Evolutionary conservation across 2,797 vertebrate genomes (phyloP).

Genomic region (Eospalax fontanierii): DNA sequence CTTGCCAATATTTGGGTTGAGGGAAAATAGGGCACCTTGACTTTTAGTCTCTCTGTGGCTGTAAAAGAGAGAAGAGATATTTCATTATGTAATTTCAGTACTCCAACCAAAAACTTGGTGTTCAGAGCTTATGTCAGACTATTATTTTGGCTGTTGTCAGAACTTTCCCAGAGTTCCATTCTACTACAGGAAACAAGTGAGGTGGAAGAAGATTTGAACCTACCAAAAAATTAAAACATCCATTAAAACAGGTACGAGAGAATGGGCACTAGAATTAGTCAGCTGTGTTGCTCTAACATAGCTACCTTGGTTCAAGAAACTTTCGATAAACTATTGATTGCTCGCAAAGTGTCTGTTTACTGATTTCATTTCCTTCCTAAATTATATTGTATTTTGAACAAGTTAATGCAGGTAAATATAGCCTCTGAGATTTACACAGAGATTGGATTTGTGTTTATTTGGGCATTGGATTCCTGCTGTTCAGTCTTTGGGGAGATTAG

Average conservation of each 20-base stretch:
- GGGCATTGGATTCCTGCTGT: constrained; percentile 1
- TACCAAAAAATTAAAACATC: not conserved
- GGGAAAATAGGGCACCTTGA: not conserved
- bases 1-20: not conserved
- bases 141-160: not conserved
- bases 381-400: constrained; percentile 61
- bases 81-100: not conserved
- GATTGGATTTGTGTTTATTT: constrained; percentile 62
- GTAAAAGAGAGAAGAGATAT: not conserved
- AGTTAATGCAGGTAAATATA: not conserved
- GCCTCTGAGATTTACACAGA: not conserved
- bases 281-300: not conserved
- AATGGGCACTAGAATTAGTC: not conserved
- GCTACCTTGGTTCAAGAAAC: not conserved
- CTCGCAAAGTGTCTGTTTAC: constrained; percentile 16
- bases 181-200: not conserved
- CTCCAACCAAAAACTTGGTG: not conserved
- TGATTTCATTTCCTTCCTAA: not conserved
- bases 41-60: not conserved
- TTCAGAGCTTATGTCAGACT: not conserved
- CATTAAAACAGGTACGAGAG: not conserved
- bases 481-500: constrained; percentile 34
- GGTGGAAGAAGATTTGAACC: not conserved
- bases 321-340: not conserved
- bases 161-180: not conserved